A percentile compares a stretch with the other conserved stretches of the same genome.
phyloP scores from a whole-genome alignment of 2,797 vertebrate genomes.

The Bovichtus variegatus region DNA sequence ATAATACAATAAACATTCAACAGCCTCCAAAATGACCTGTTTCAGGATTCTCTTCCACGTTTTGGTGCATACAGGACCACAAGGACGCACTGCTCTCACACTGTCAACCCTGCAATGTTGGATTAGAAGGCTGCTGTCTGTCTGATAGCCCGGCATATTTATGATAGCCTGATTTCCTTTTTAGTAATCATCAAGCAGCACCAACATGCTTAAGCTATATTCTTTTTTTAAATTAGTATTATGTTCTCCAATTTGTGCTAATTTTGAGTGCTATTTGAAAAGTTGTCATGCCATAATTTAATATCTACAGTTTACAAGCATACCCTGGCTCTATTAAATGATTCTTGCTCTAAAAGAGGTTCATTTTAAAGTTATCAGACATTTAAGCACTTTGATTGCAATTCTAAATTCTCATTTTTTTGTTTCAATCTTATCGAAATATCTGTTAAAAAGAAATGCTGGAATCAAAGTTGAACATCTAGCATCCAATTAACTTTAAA shows the following conservation, averaged over 20 bases:
- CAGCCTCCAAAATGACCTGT: not conserved
- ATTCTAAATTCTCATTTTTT: not conserved
- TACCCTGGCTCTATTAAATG: not conserved
- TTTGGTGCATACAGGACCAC: not conserved
- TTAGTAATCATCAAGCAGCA: not conserved
- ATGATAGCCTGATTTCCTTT: not conserved
- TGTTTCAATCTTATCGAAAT: not conserved
- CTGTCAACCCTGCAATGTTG: not conserved
- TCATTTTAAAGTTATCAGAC: not conserved
- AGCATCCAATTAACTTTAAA: conserved; percentile 41
- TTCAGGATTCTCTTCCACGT: not conserved
- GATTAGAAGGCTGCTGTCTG: not conserved
- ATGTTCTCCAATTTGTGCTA: not conserved
- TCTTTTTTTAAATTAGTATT: not conserved
- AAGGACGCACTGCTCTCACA: not conserved
- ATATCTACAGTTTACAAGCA: not conserved
- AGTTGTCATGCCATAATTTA: not conserved
- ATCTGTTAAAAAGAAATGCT: not conserved
- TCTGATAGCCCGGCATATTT: not conserved
- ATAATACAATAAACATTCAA: not conserved
- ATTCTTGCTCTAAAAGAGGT: not conserved
- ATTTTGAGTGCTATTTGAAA: conserved; percentile 1
- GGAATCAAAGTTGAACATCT: conserved; percentile 35
- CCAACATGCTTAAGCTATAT: not conserved
- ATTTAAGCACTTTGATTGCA: not conserved